Conservation (phyloP, 2,113 vertebrate species). For the Dendrocopos noguchii region DNA sequence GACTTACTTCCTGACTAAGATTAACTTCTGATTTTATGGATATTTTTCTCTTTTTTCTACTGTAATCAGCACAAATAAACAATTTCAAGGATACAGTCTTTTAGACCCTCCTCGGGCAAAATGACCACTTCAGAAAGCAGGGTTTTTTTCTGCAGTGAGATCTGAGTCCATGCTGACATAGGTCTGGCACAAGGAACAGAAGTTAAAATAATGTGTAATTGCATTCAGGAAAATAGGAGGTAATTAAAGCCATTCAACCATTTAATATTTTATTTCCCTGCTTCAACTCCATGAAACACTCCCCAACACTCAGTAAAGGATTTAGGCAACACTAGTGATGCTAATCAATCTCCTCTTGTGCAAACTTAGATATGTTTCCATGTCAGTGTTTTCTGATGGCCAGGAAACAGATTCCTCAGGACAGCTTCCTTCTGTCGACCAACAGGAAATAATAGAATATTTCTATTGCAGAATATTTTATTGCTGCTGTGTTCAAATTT, state of each 20-base stretch:
- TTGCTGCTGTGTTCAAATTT: slow-evolving; percentile 6
- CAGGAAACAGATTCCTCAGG: slow-evolving; percentile 51
- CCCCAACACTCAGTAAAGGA: slow-evolving; percentile 1
- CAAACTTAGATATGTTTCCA: neutral
- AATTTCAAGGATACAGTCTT: neutral
- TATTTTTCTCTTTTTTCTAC: slow-evolving; percentile 34
- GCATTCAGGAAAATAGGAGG: neutral
- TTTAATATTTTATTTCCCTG: slow-evolving; percentile 28
- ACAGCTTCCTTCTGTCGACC: neutral
- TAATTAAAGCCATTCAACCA: slow-evolving; percentile 12
- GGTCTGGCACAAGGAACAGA: neutral
- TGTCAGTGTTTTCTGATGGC: neutral
- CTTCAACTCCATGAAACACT: slow-evolving; percentile 27
- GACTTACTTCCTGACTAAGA: slow-evolving; percentile 42
- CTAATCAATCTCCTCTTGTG: neutral
- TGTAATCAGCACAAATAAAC: slow-evolving; percentile 43
- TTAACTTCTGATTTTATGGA: slow-evolving; percentile 37
- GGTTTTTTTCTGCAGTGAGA: neutral
- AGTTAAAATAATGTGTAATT: neutral
- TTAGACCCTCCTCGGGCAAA: neutral
- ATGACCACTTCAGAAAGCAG: neutral
- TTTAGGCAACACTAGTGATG: slow-evolving; percentile 3
- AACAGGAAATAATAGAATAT: slow-evolving; percentile 57
- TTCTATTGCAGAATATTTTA: slow-evolving; percentile 48
- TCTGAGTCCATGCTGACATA: neutral